Base-by-base conservation (phyloP, 2,888 invertebrate species). In the Epirrhoe tristata region DNA sequence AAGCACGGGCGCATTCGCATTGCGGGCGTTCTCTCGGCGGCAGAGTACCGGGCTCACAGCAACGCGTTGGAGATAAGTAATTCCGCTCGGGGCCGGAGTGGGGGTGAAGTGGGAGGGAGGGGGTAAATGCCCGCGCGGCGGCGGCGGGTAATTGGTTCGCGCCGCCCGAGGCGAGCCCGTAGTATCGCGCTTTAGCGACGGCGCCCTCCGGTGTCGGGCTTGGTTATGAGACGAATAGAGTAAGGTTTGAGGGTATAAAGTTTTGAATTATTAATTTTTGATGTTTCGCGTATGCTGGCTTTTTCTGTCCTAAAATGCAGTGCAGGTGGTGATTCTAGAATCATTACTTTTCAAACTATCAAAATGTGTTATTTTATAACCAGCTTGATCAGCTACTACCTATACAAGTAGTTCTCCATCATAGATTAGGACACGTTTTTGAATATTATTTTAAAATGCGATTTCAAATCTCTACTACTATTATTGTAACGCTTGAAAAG, bases 151-250 rank as follows among this genome's bases (percentile, higher is more conserved):
- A 93, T 93, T 93, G 93, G 93, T 93, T 92, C 91, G 91, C 92
- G 92, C 92, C 92, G 92, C 92, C 92, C 90, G 92, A 92, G 91
- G 93, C 91, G 89, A 91, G 91, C 92, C 90, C 90, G 91, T 89
- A 92, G 91, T 92, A 91, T 92, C 91, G 91, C 92, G 92, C 92
- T 93, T 93, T 93, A 92, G 92, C 90, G 91, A 91, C 91, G 92
- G 91, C 92, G 91, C 92, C 92, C 92, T 91, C 91, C 91, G 91
- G 91, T 91, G 92, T 90, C 88, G 90, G 86, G 87, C 85, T 85
- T 80, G 85, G 80, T 80, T 76, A 83, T 1, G 67, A 53, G 74
- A 69, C 66, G 43, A 59, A 63, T 86, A 74, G 90, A 90, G 90
- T 83, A 76, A 84, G 69, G 66, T 74, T 78, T 72, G 59, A 57